Conservation (phyloP, 2,888 invertebrate species). For the Drosophila mimica region DNA sequence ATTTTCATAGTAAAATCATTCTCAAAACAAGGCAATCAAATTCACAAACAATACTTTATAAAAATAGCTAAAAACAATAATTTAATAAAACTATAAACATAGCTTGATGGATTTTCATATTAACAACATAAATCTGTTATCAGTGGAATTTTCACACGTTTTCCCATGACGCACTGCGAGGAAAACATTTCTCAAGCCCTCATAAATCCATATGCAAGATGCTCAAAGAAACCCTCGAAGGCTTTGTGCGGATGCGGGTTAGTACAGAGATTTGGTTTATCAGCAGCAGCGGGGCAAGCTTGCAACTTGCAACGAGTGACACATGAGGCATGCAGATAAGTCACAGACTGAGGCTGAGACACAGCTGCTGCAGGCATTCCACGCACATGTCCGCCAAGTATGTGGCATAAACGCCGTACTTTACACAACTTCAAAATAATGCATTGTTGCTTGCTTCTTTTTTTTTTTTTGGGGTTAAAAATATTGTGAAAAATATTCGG, state of each 20-base stretch:
- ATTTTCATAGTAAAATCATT: neutral
- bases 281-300: slow-evolving; percentile 46
- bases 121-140: slow-evolving; percentile 10
- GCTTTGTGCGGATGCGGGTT: slow-evolving; percentile 22
- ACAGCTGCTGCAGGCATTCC: slow-evolving; percentile 68
- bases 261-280: slow-evolving; percentile 44
- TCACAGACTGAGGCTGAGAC: slow-evolving; percentile 19
- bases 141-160: slow-evolving; percentile 18
- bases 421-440: slow-evolving; percentile 32
- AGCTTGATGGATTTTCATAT: neutral
- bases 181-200: slow-evolving; percentile 33
- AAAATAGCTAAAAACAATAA: neutral
- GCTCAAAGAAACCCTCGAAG: slow-evolving; percentile 2
- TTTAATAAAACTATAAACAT: neutral
- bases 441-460: slow-evolving; percentile 16
- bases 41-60: neutral
- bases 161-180: slow-evolving; percentile 16
- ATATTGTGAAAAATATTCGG: slow-evolving; percentile 33
- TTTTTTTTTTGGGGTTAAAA: slow-evolving; percentile 62
- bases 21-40: neutral
- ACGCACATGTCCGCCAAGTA: slow-evolving; percentile 67
- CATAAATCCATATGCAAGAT: slow-evolving; percentile 37
- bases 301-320: slow-evolving; percentile 38
- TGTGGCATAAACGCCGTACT: slow-evolving; percentile 22
- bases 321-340: slow-evolving; percentile 55